Base-by-base conservation (phyloP, 2,797 vertebrate genomes). In the Cryptoprocta ferox region DNA sequence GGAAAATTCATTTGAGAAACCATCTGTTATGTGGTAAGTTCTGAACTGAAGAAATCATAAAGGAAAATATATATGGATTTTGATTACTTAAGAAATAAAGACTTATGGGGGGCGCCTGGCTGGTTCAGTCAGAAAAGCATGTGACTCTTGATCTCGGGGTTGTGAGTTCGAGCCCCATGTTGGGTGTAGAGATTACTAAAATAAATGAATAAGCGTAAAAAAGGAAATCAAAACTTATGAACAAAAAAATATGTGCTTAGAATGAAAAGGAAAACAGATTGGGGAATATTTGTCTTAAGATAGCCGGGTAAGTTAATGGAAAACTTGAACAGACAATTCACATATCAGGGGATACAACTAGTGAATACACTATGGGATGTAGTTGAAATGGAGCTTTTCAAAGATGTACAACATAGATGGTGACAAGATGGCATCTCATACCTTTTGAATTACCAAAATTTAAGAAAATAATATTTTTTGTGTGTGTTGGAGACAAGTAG, bases 1-100 rank as follows among this genome's bases (percentile, higher is more conserved):
- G 78, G 68, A 90, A 97, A 95, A 93, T 92, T 59, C 45, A 89
- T 93, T 95, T 92, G 68, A 92, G 45, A 90, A 97, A 66, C 30
- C 56, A 71, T 91, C 45, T 94, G 56, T 78, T 95, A 63, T 53
- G 32, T 94, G 91, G 83, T 82, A 68, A 91, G 48, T 90, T 91
- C 59, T 85, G 32, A 95, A 95, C 59, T 91, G 28, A 95, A 95
- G 24, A 92, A 95, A 85, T 83, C 5, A 81, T 78, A 48, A 91
- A 92, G 76, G 39, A 80, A 94, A 96, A 78, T 88, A 42, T 56
- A 84, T 83, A 61, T 19, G 73, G 19, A 79, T 91, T 91, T 75
- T 95, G 53, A 78, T 5, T 84, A 39, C 24, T 88, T 90, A 91
- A 39, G 65, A 93, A 88, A 80, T 75, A 91, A 89, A 89, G 39